Evolutionary conservation across 2,888 invertebrate species (phyloP), one percentile per base, ranked within the genome.

Genomic region (Merodon equestris): DNA sequence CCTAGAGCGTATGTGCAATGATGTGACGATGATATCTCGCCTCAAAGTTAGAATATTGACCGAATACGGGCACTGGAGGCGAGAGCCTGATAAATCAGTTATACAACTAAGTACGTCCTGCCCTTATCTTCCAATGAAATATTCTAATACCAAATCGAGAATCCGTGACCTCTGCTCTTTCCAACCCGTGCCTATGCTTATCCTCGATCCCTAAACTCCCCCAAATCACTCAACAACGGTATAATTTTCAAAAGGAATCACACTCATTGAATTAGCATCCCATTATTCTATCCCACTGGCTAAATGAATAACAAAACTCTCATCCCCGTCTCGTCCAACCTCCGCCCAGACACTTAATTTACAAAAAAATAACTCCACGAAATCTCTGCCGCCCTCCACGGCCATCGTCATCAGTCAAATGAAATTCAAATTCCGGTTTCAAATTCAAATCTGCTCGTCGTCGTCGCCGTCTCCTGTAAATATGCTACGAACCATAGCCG

Each of bases 351-450:
- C 60, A 45, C 67, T 67, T 60, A 51, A 67, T 77, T 67, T 72
- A 34, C 9, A 56, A 27, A 27, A 27, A 57, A 67, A 57, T 63
- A 72, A 56, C 57, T 67, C 71, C 50, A 53, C 36, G 17, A 45
- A 54, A 53, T 45, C 45, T 19, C 9, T 13, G 44, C 27, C 45
- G 17, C 36, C 54, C 54, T n/a, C n/a, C n/a, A n/a, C n/a, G n/a
- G n/a, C n/a, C n/a, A n/a, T n/a, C n/a, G n/a, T 67, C 61, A 57
- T 72, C 67, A 67, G 18, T 34, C 42, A 67, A 61, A 72, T 72
- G 68, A 58, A 67, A 68, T 77, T 72, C 63, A 72, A 61, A 60
- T 71, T 48, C 27, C 2, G 44, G n/a, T 5, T 40, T 40, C 40
- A 40, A 3, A 36, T 54, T n/a, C 1, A 36, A 34, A 42, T 48